These are phyloP conservation scores for Pogonognathellus flavescens DNA, from an alignment of 1,140 invertebrate species.

Conservation along the genomic window DNA sequence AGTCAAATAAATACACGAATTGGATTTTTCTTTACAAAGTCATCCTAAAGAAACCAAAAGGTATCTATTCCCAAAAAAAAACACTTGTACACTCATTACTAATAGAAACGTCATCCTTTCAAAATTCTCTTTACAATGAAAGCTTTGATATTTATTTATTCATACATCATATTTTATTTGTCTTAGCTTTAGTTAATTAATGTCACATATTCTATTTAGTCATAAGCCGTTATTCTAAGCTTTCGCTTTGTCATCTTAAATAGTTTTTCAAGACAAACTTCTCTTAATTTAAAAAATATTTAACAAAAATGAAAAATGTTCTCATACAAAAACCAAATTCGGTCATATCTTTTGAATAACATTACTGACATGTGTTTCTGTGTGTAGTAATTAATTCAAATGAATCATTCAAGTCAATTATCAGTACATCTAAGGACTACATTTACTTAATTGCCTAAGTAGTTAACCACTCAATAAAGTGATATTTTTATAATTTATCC, in stretches of 20 bases:
- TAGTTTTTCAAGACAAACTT: neutral
- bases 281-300: conserved; percentile 32
- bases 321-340: conserved; percentile 30
- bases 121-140: neutral
- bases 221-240: too few species aligned
- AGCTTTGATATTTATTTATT: conserved; percentile 5
- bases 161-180: neutral
- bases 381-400: too few species aligned
- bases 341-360: neutral
- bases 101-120: conserved; percentile 9
- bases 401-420: too few species aligned
- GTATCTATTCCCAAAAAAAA: neutral
- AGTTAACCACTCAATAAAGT: too few species aligned
- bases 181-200: neutral
- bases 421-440: too few species aligned
- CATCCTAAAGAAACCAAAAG: conserved; percentile 24
- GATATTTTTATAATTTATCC: neutral
- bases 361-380: neutral
- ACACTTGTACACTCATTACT: neutral
- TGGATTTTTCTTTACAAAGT: conserved; percentile 5
- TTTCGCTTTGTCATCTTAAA: neutral
- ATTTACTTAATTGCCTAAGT: too few species aligned
- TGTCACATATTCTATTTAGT: neutral
- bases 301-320: conserved; percentile 36
- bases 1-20: conserved; percentile 26